Evolutionary conservation across 1,140 invertebrate genomes (phyloP).

Genomic region (Ladona fulva): DNA sequence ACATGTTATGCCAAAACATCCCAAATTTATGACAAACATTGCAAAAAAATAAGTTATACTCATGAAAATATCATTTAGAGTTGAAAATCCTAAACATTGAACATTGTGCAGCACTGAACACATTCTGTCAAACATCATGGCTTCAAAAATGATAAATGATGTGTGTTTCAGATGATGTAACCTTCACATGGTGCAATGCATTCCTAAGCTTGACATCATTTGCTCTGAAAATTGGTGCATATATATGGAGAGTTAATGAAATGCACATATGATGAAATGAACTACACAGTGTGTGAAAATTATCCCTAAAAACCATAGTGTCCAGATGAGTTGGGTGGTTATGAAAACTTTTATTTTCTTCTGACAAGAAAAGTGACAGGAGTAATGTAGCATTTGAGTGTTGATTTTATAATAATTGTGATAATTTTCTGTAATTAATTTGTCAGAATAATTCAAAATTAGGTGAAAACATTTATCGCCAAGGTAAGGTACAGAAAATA

Average conservation of each 20-base stretch:
- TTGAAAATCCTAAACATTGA: background rate
- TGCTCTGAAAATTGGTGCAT: background rate
- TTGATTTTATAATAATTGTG: too few species aligned
- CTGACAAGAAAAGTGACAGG: background rate
- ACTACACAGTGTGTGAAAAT: background rate
- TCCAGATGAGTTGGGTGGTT: background rate
- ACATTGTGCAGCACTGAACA: background rate
- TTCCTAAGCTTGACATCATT: background rate
- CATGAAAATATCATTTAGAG: background rate
- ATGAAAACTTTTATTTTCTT: background rate
- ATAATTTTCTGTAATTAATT: too few species aligned
- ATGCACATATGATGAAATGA: background rate
- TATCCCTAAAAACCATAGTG: background rate
- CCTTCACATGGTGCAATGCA: background rate
- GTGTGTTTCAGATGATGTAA: background rate
- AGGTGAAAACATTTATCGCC: too few species aligned
- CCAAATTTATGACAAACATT: background rate
- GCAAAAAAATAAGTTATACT: background rate
- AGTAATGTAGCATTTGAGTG: background rate
- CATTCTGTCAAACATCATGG: too few species aligned
- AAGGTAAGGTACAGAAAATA: too few species aligned
- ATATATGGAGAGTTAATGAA: background rate
- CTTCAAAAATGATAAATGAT: background rate
- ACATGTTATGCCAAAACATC: too few species aligned
- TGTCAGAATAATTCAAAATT: too few species aligned